Base-by-base conservation (phyloP, 2,888 invertebrate genomes). In the Eupithecia tripunctaria region DNA sequence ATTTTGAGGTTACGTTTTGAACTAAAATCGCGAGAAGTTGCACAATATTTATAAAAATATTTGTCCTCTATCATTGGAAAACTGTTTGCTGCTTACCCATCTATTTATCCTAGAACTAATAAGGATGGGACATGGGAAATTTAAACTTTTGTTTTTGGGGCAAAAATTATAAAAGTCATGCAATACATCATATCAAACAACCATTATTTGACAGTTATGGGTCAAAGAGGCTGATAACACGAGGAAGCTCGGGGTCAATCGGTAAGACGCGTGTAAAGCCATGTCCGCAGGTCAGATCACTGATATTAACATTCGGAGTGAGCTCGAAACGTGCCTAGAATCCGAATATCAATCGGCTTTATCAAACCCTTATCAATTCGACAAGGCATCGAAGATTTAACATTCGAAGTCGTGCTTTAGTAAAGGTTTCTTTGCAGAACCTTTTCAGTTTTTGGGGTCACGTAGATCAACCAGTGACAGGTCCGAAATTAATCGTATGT, bases 281-380 rank as follows among this genome's bases (percentile, higher is more conserved):
- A 25, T 67, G 70, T 72, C 70, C 70, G 68, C 25, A 38, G 72
- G 70, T 72, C 70, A 70, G 68, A 70, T 63, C 60, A 36, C 36
- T 60, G 72, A 65, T 70, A 72, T 75, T 75, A 72, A 68, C 70
- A 70, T 72, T 75, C 75, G 56, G 25, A 62, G 47, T 70, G 72
- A 70, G 69, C 51, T 70, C 63, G 47, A 27, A 27, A 75, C 75
- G 75, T 72, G 75, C 62, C 27, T 25, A 14, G 75, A 62, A 65
- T 75, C 36, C 25, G 18, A 60, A 70, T 62, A 72, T 72, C 74
- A 74, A 72, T 72, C 65, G 70, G 29, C n/a, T 65, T 68, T 73
- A 70, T 70, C 68, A 68, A 65, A 72, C 75, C 75, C 75, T 75
- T 75, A 75, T 75, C 72, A 72, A 72, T 32, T 70, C 41, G 68